Evolutionary conservation across 2,888 invertebrate genomes (phyloP).

Genomic region (Cantharis rustica): DNA sequence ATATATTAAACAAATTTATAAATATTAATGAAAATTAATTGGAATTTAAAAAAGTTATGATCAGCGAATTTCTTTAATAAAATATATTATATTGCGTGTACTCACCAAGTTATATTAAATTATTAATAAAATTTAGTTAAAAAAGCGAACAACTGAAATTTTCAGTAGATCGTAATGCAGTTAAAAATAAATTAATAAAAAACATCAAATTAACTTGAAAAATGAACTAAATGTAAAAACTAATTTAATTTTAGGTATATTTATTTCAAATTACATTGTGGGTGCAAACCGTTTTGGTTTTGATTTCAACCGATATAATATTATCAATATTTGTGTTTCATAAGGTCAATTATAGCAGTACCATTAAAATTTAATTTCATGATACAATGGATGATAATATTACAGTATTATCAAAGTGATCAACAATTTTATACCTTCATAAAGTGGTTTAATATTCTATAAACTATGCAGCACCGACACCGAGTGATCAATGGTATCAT

Average conservation of each 20-base stretch:
- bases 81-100: too few relatives aligned
- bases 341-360: not conserved
- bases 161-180: not conserved
- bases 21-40: not conserved
- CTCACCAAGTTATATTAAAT: too few relatives aligned
- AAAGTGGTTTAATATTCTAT: not conserved
- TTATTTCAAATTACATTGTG: not conserved
- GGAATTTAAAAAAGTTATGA: not conserved
- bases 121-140: too few relatives aligned
- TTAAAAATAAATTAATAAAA: not conserved
- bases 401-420: not conserved
- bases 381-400: not conserved
- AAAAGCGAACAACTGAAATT: not conserved
- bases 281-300: not conserved
- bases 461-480: not conserved
- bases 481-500: too few relatives aligned
- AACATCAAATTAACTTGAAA: not conserved
- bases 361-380: not conserved
- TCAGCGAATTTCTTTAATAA: too few relatives aligned
- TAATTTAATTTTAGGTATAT: not conserved
- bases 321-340: not conserved
- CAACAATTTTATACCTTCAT: not conserved
- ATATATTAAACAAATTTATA: not conserved
- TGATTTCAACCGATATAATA: not conserved
- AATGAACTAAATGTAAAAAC: not conserved